Evolutionary conservation across 2,797 vertebrate species (phyloP), one percentile per base, ranked within the genome.

Genomic region (Hypotaenidia okinawae): DNA sequence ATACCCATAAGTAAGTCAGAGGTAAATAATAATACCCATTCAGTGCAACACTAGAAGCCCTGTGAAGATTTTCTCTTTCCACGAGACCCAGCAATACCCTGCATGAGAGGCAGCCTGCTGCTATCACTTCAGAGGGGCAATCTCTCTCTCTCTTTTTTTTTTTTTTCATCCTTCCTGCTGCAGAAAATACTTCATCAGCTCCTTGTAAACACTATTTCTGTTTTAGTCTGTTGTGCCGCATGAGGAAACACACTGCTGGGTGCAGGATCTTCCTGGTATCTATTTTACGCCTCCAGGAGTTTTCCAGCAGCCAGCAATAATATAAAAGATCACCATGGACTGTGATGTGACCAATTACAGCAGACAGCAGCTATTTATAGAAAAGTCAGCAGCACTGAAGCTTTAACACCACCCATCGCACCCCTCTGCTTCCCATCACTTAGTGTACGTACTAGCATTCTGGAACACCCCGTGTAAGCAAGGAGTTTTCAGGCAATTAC

Each of bases 351-450:
- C 92, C 94, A 96, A 94, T 94, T 94, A 95, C 90, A 95, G 86
- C 94, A 96, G 96, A 93, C 90, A 92, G 93, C 62, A 92, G 94
- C 90, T 97, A 96, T 95, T 96, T 95, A 96, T 89, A 94, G 94
- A 73, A 59, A 94, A 96, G 90, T 78, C 93, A 85, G 92, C 80
- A 77, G 86, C 76, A 49, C 69, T 63, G 76, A 89, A 62, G 92
- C 81, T 96, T 87, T 95, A 95, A 94, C 88, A 96, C 64, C 84
- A 89, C 68, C 62, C 90, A 93, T 90, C 25, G 8, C 64, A 74
- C 14, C 72, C 61, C 81, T 94, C 84, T 93, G 95, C 90, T 91
- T 96, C 90, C 90, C 84, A 87, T 75, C 86, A 10, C 80, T 88
- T 6, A 1, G 28, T 7, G 83, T 41, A 24, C 14, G 14, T 6